Evolutionary conservation across 2,797 vertebrate genomes (phyloP), one percentile per base, ranked within the genome.

Genomic region (Oryzias sinensis): DNA sequence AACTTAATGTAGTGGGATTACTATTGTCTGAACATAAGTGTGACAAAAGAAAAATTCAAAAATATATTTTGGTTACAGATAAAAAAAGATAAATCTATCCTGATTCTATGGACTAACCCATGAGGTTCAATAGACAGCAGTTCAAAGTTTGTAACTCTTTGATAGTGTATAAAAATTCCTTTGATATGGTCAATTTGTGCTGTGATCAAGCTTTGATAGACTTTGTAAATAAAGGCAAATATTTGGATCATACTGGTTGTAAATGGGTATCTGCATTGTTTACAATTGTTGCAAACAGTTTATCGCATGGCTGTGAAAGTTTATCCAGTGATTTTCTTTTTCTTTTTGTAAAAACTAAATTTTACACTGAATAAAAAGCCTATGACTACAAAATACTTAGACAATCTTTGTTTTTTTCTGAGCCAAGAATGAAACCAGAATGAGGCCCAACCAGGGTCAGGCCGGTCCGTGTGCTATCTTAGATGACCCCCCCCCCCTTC

Each of bases 281-380:
- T 96, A 94, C 81, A 83, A 92, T 92, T 86, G 89, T 92, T 93
- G 91, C 92, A 92, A 90, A 90, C 71, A 78, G 81, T 91, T 93
- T 44, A 94, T 89, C 90, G 95, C 96, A 98, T 98, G 96, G 94
- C 95, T 95, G 94, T 98, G 93, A 93, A 94, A 85, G 92, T 95
- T 94, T 92, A 94, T 95, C 93, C 94, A 93, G 94, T 95, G 73
- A 72, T 77, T 87, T 43, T 3, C 3, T 43, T 43, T 16, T 43
- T 43, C 16, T 43, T 17, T 85, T 86, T 95, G 74, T 93, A 94
- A 92, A 91, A 95, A 92, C 91, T 89, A 91, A 92, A 92, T 95
- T 97, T 97, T 97, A 97, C 95, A 96, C 95, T 95, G 94, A 97
- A 97, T 96, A 96, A 97, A 87, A 94, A 94, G 74, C 80, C 80